A percentile compares a stretch with the other conserved stretches of the same genome.
Conservation (phyloP, 2,888 invertebrate species). For the Drosophila prostipennis region DNA sequence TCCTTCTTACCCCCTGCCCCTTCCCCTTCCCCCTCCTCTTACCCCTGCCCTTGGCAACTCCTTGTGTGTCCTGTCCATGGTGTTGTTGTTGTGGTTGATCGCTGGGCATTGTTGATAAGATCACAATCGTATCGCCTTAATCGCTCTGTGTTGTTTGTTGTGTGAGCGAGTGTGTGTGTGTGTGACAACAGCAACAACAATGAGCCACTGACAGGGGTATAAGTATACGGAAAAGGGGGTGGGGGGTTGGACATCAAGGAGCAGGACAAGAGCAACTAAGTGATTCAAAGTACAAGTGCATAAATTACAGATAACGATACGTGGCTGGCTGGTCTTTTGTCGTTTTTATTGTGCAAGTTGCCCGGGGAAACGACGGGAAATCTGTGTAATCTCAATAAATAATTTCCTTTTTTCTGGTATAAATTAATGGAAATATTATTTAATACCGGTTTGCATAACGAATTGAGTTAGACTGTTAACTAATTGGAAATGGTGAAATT, state of each 20-base stretch:
- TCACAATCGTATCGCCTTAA: slow-evolving; percentile 67
- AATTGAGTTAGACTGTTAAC: too few species aligned
- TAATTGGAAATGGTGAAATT: too few species aligned
- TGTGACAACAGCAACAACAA: slow-evolving; percentile 53
- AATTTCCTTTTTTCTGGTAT: not conserved
- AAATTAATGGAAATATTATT: not conserved
- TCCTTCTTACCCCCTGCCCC: not conserved
- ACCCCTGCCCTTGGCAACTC: slow-evolving; percentile 31
- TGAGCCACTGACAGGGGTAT: slow-evolving; percentile 30
- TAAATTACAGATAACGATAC: slow-evolving; percentile 79
- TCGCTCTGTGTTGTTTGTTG: slow-evolving; percentile 23
- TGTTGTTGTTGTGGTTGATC: slow-evolving; percentile 60
- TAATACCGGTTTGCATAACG: too few species aligned
- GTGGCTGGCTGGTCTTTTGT: slow-evolving; percentile 49
- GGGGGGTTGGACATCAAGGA: slow-evolving; percentile 14
- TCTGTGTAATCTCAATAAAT: not conserved
- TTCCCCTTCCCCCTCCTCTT: not conserved
- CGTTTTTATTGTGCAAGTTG: slow-evolving; percentile 17
- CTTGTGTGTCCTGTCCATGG: slow-evolving; percentile 69
- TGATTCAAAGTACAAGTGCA: slow-evolving; percentile 80
- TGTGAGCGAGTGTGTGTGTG: slow-evolving; percentile 31
- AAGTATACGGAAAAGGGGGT: not conserved
- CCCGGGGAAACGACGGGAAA: not conserved
- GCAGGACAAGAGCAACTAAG: slow-evolving; percentile 63
- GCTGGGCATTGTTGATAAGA: slow-evolving; percentile 74